Base-by-base conservation (phyloP, 2,797 vertebrate species). In the Botia almorhae region DNA sequence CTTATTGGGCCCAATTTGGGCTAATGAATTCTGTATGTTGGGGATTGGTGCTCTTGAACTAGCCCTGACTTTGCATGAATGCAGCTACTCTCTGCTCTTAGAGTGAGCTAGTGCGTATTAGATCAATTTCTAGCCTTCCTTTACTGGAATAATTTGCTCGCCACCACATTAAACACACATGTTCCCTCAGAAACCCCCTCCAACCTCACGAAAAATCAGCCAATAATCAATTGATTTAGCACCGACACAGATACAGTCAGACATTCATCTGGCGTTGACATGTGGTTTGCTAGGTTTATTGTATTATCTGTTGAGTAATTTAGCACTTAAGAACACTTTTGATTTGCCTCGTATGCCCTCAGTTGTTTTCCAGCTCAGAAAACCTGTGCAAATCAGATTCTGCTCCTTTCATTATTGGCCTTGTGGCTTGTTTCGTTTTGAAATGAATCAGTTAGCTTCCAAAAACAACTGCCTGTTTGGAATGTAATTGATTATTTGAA, bases 1-100 rank as follows among this genome's bases (percentile, higher is more conserved):
- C 88, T 83, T 81, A 77, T 87, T 83, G 84, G 83, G 75, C 85
- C 81, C 91, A 91, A 92, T 92, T 92, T 90, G 74, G 76, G 76
- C 83, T 88, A 87, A 91, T 90, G 87, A 72, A 78, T 90, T 89
- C 69, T 74, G 86, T 87, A 83, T 76, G 83, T 81, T 80, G 26
- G 51, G 72, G 84, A 92, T 93, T 90, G 88, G 90, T 92, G 80
- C 58, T 43, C 21, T 19, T 63, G n/a, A 70, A 55, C 64, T 12
- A 33, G 56, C 36, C 33, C 65, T 58, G 72, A 21, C 10, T 65
- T 55, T 39, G 33, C n/a, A 7, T 8, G 39, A 26, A 12, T 48
- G 26, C 43, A 33, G 55, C 26, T 11, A 74, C 63, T 58, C 60
- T 19, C 36, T 19, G 55, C 33, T n/a, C 33, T 65, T 39, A 39